A percentile compares a stretch with the other conserved stretches of the same genome.
Conservation (phyloP, 2,113 vertebrate species). For the Nothocercus nigrocapillus region DNA sequence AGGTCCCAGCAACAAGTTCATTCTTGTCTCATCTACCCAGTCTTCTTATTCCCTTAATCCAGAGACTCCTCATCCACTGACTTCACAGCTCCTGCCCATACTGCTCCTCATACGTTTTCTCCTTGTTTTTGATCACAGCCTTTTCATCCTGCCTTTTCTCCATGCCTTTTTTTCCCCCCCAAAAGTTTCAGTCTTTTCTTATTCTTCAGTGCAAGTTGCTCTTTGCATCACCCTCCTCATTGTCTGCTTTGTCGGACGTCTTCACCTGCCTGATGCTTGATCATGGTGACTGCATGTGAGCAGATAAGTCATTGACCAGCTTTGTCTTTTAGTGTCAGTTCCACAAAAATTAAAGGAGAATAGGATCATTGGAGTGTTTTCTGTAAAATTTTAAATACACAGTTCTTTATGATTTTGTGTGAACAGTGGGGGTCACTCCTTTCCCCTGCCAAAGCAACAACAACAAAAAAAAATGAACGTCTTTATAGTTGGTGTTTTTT, state of each 20-base stretch:
- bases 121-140: neutral
- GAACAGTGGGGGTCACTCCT: neutral
- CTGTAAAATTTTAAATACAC: neutral
- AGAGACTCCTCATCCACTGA: neutral
- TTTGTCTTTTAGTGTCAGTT: neutral
- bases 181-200: neutral
- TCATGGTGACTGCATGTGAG: neutral
- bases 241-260: neutral
- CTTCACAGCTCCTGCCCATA: neutral
- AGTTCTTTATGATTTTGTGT: fast-evolving
- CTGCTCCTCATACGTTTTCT: neutral
- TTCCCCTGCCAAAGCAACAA: too few relatives aligned
- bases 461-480: neutral
- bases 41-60: neutral
- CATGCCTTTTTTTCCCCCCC: neutral
- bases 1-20: neutral
- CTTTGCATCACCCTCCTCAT: neutral
- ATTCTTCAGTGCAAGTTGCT: neutral
- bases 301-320: neutral
- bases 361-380: neutral
- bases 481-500: neutral
- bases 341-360: neutral
- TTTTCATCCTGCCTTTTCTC: neutral
- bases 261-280: neutral
- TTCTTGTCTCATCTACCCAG: neutral